A percentile compares a stretch with the other conserved stretches of the same genome.
Evolutionary conservation across 2,797 vertebrate genomes (phyloP).

Genomic region (Threskiornis aethiopicus): DNA sequence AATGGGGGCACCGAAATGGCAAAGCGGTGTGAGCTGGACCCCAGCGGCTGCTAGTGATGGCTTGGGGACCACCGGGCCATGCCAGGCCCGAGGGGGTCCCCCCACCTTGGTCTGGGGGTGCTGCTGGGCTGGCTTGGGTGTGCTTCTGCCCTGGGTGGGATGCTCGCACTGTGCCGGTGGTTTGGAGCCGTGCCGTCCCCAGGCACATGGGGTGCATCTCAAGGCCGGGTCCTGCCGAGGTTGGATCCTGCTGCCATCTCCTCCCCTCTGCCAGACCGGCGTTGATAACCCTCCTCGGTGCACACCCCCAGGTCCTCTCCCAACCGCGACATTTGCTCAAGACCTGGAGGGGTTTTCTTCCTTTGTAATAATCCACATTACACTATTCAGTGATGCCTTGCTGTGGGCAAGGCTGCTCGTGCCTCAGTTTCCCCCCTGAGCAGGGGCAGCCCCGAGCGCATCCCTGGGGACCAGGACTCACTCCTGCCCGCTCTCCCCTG

Average conservation of each 20-base stretch:
- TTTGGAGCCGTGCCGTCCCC: rapidly evolving
- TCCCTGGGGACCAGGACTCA: slow-evolving; percentile 11
- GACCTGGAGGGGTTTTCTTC: neutral
- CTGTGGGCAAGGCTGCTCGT: rapidly evolving
- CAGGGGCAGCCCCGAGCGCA: rapidly evolving
- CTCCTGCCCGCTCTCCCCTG: slow-evolving; percentile 16
- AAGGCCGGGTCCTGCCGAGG: rapidly evolving
- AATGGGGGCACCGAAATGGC: neutral
- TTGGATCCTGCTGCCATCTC: rapidly evolving
- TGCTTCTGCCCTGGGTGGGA: neutral
- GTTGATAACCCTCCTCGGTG: rapidly evolving
- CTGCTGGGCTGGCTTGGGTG: neutral
- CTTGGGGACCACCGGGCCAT: neutral
- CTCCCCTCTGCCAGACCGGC: neutral
- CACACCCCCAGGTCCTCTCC: neutral
- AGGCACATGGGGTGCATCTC: neutral
- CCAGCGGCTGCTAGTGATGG: rapidly evolving
- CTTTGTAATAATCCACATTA: neutral
- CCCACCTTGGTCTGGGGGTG: neutral
- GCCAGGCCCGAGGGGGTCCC: rapidly evolving
- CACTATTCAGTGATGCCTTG: neutral
- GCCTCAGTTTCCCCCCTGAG: neutral
- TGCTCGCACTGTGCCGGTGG: rapidly evolving
- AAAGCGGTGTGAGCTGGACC: neutral
- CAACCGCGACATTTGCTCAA: rapidly evolving